Conservation (phyloP, 1,140 invertebrate genomes). For the Nylanderia fulva region DNA sequence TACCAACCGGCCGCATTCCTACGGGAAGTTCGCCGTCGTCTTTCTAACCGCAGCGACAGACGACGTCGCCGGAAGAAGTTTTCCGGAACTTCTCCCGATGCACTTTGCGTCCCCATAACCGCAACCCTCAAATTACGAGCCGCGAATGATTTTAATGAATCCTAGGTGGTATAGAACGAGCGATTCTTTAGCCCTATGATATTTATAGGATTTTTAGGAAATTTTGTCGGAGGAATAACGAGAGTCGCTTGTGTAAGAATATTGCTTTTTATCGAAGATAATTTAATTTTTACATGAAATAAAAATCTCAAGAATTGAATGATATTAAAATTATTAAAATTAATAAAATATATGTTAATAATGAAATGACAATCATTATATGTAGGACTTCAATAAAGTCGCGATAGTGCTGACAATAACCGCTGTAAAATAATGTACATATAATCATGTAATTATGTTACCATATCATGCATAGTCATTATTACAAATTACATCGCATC, state of each 20-base stretch:
- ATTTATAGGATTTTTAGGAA: neutral
- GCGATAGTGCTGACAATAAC: neutral
- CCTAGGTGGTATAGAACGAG: neutral
- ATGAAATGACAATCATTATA: neutral
- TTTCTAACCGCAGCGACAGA: slow-evolving; percentile 28
- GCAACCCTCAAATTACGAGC: slow-evolving; percentile 9
- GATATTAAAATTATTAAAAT: neutral
- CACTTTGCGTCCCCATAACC: slow-evolving; percentile 10
- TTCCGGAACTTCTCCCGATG: slow-evolving; percentile 21
- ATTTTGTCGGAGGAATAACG: no score
- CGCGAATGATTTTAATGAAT: slow-evolving; percentile 35
- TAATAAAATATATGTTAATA: neutral
- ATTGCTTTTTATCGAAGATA: neutral
- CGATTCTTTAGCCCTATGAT: neutral
- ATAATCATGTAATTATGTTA: neutral
- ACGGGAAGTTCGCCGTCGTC: slow-evolving; percentile 39
- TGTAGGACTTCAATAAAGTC: neutral
- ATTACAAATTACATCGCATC: neutral
- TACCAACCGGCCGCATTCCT: slow-evolving; percentile 45
- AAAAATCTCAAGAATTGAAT: neutral
- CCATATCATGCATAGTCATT: neutral
- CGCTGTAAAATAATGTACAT: neutral
- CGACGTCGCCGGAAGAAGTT: slow-evolving; percentile 27
- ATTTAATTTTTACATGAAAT: neutral
- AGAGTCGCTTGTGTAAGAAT: no score